Evolutionary conservation across 2,888 invertebrate species (phyloP), one percentile per base, ranked within the genome.

Genomic region (Lepidonotus clava): DNA sequence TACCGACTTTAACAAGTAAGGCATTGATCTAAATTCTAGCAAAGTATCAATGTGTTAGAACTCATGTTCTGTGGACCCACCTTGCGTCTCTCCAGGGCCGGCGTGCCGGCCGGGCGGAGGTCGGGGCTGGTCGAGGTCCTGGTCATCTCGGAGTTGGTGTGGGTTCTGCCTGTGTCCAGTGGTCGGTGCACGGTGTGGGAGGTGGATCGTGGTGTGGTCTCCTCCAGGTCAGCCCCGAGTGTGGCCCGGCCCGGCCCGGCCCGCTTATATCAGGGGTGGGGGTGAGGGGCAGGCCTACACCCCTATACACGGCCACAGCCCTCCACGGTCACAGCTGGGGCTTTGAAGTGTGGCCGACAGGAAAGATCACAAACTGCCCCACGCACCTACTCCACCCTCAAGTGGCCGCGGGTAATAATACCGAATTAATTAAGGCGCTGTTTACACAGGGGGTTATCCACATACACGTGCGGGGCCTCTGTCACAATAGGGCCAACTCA

Each of bases 341-440:
- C 71, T 71, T 71, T 71, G 71, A 71, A 71, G 21, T 18, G 71
- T 21, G n/a, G 34, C 34, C 36, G 18, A 36, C 36, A 34, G 71
- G 71, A 71, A 71, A 71, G 71, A 71, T 71, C 71, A 71, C 36
- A 71, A 18, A 71, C 71, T 71, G 8, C 71, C 71, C 34, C 34
- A n/a, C n/a, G n/a, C n/a, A n/a, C n/a, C n/a, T n/a, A n/a, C n/a
- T n/a, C n/a, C n/a, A n/a, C n/a, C n/a, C n/a, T n/a, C n/a, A n/a
- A n/a, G 38, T 18, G 34, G 71, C 18, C 1, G 14, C 2, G 5
- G 71, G 71, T n/a, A n/a, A 71, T 71, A 71, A 71, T 71, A 18
- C 6, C 11, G 71, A n/a, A 34, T 71, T 71, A 71, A 71, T 71
- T 34, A 71, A 71, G 71, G 14, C 14, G 38, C 38, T 71, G 71